phyloP scores from a whole-genome alignment of 2,797 vertebrate species.

The Aphelocoma californica region DNA sequence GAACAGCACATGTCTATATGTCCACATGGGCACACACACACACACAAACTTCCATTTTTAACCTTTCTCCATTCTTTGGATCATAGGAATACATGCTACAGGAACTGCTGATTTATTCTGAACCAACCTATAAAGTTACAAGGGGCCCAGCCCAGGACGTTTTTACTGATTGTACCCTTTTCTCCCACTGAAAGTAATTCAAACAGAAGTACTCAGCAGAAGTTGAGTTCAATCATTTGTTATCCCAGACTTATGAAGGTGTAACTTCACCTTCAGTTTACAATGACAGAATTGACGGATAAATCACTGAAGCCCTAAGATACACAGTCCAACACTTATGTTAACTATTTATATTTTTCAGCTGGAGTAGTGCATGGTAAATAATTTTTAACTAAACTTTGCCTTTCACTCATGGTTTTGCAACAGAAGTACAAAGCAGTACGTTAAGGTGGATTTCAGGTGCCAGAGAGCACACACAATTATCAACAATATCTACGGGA shows the following conservation, averaged over 20 bases:
- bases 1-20: not conserved
- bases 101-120: not conserved
- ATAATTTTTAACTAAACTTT: not conserved
- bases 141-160: not conserved
- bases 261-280: not conserved
- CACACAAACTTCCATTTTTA: not conserved
- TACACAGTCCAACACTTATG: not conserved
- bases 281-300: not conserved
- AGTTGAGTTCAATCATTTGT: not conserved
- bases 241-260: not conserved
- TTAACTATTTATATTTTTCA: not conserved
- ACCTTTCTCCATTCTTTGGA: not conserved
- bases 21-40: too few species aligned
- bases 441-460: not conserved
- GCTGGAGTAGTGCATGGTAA: not conserved
- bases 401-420: not conserved
- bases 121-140: not conserved
- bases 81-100: not conserved
- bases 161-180: not conserved
- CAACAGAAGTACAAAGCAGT: not conserved
- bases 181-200: not conserved
- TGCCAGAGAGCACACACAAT: not conserved
- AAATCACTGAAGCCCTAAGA: not conserved
- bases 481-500: fast-evolving
- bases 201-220: not conserved